Evolutionary conservation across 2,113 vertebrate species (phyloP).

Genomic region (Chloebia gouldiae): DNA sequence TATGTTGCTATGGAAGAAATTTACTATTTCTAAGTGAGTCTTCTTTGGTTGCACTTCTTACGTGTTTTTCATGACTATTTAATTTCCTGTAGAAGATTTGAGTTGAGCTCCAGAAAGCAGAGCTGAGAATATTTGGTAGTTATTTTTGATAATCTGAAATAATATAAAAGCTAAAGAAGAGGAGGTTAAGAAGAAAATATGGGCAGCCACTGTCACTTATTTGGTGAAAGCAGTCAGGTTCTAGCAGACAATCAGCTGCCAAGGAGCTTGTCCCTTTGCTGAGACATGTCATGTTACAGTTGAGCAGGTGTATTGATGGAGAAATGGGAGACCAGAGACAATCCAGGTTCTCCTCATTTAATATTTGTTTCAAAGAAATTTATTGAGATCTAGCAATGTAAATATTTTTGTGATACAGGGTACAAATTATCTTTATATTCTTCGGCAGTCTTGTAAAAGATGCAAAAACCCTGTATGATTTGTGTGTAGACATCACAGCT

Average conservation of each 20-base stretch:
- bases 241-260: background rate
- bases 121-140: background rate
- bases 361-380: background rate
- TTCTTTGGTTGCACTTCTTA: background rate
- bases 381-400: background rate
- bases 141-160: background rate
- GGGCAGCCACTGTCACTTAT: background rate
- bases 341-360: background rate
- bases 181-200: background rate
- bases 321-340: background rate
- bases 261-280: background rate
- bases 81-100: background rate
- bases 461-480: fast-evolving
- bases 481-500: background rate
- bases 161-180: background rate
- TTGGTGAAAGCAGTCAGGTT: background rate
- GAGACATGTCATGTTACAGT: background rate
- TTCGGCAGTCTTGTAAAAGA: background rate
- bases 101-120: background rate
- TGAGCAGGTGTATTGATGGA: background rate
- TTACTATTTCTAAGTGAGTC: background rate
- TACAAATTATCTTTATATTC: fast-evolving
- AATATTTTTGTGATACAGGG: fast-evolving
- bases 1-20: background rate
- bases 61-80: background rate